phyloP scores from a whole-genome alignment of 2,888 invertebrate species.

The Platycheirus rosarum region DNA sequence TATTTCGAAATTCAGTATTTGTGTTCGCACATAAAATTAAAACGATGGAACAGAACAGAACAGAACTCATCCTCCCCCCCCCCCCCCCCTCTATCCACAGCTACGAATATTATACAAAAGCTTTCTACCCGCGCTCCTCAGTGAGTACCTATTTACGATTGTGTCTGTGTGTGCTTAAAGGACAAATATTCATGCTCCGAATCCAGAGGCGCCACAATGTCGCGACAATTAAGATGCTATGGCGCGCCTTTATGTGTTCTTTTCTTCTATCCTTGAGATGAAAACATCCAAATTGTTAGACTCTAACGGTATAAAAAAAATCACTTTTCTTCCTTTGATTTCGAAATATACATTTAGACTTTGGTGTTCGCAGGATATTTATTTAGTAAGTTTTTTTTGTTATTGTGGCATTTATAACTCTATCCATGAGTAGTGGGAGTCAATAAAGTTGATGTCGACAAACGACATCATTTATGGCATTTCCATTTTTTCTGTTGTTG shows the following conservation, averaged over 20 bases:
- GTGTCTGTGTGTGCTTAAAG: conserved; percentile 35
- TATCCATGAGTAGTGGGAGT: conserved; percentile 45
- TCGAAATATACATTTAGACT: conserved; percentile 23
- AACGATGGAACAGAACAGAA: too few species aligned
- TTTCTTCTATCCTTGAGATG: conserved; percentile 56
- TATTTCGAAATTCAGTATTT: conserved; percentile 21
- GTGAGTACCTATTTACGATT: conserved; percentile 2
- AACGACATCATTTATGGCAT: conserved; percentile 45
- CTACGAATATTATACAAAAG: conserved; percentile 31
- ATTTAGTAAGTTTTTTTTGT: conserved; percentile 35
- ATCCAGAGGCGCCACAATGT: conserved; percentile 80
- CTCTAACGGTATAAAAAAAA: conserved; percentile 51
- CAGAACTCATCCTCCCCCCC: conserved; percentile 8
- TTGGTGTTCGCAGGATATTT: conserved; percentile 24
- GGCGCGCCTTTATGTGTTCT: conserved; percentile 76
- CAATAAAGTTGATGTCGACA: conserved; percentile 51
- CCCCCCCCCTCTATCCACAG: neutral
- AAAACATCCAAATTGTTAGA: conserved; percentile 51
- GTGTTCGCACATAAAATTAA: conserved; percentile 38
- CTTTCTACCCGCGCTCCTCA: conserved; percentile 29
- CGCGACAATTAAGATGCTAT: conserved; percentile 82
- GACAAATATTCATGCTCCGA: conserved; percentile 56
- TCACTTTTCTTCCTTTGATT: conserved; percentile 55
- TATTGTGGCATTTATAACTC: conserved; percentile 41
- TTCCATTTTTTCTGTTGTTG: conserved; percentile 11